These are phyloP conservation scores for Mellivora capensis DNA, from an alignment of 2,113 vertebrate genomes.

Conservation along the genomic window DNA sequence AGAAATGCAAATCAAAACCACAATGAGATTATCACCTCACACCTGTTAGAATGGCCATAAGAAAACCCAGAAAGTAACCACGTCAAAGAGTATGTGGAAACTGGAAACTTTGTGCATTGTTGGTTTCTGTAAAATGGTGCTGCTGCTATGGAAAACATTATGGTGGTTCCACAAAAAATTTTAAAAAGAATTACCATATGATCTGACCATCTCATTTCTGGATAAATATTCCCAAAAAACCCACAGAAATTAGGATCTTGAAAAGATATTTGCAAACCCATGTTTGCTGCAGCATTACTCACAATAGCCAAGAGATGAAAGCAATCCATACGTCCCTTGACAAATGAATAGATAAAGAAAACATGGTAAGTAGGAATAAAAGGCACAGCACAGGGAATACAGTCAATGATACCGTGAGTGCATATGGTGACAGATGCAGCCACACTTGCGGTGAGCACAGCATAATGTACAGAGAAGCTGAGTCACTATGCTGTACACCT, in stretches of 20 bases:
- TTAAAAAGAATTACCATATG: neutral
- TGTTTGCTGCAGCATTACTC: neutral
- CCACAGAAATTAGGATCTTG: neutral
- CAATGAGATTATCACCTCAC: neutral
- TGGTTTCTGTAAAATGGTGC: neutral
- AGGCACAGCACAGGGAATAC: neutral
- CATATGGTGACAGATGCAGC: neutral
- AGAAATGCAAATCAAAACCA: neutral
- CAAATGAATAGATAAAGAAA: neutral
- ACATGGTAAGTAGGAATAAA: neutral
- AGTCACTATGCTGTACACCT: too few species aligned
- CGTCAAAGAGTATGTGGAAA: neutral
- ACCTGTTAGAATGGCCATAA: neutral
- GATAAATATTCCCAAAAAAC: neutral
- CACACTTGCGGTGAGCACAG: neutral
- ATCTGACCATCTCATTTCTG: neutral
- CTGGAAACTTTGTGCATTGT: neutral
- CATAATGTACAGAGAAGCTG: too few species aligned
- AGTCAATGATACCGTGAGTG: neutral
- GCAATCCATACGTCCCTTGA: neutral
- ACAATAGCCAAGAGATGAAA: neutral
- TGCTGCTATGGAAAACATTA: neutral
- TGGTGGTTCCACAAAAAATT: neutral
- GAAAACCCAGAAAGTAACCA: neutral
- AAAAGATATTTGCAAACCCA: neutral